Base-by-base conservation (phyloP, 2,888 invertebrate genomes). In the Aproaerema taeniolella region DNA sequence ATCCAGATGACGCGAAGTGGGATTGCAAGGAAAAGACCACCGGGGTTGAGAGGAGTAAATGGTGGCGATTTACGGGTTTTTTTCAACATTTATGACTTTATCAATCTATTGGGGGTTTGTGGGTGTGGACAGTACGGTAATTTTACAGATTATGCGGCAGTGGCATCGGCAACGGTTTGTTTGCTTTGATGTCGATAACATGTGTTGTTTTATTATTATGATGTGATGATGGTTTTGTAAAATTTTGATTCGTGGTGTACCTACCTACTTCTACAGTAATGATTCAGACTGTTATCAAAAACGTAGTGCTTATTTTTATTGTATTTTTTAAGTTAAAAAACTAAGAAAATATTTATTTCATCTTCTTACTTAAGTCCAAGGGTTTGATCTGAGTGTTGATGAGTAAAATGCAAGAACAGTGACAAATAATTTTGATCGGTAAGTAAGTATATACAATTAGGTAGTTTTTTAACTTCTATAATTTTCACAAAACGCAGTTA, bases 1-100 rank as follows among this genome's bases (percentile, higher is more conserved):
- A n/a, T 28, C 1, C 16, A 6, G 13, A 55, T 57, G 58, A 61
- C 64, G 58, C 57, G 57, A 62, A 62, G 65, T 65, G 58, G 73
- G 72, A 75, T 75, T 68, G 74, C 69, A 72, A 64, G 63, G 58
- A 43, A 65, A 13, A 49, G 76, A 69, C 77, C 77, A 73, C 76
- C 76, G 50, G 56, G 61, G 52, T 47, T 33, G 59, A 6, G 2
- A 14, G 10, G 33, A 20, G 31, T 3, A 17, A 12, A n/a, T 38
- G 29, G 34, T 39, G 32, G 28, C 12, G 20, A 12, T 9, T 30
- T 39, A 24, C 7, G 4, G 10, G 31, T 11, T 31, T 28, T 11
- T n/a, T 31, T n/a, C n/a, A n/a, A n/a, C n/a, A n/a, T n/a, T n/a
- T n/a, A n/a, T n/a, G n/a, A n/a, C n/a, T n/a, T n/a, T n/a, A n/a